Percentiles rank a stretch among this genome's conserved stretches.
These are phyloP conservation scores for Macrophya annulata DNA, from an alignment of 2,888 invertebrate genomes.

Conservation along the genomic window DNA sequence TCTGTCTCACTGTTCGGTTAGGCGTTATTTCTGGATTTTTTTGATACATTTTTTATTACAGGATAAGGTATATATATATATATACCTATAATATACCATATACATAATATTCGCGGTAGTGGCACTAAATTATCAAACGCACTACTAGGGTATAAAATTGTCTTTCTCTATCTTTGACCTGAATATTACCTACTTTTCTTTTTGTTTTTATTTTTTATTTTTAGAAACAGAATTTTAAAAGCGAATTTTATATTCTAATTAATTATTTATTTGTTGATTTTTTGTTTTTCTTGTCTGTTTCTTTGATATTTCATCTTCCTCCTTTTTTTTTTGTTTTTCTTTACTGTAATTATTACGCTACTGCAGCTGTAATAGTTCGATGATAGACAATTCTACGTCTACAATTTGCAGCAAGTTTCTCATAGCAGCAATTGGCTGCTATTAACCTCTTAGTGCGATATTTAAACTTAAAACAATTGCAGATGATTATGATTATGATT, in stretches of 20 bases:
- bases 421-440: background rate
- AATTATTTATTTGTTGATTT: background rate
- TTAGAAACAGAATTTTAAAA: background rate
- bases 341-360: background rate
- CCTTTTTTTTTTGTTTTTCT: background rate
- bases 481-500: background rate
- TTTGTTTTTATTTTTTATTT: background rate
- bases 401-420: background rate
- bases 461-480: slow-evolving; percentile 13
- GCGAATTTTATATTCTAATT: background rate
- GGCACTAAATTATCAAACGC: background rate
- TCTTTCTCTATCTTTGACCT: no score
- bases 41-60: background rate
- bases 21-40: background rate
- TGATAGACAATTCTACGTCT: background rate
- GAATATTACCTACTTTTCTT: background rate
- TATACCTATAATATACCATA: background rate
- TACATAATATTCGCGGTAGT: background rate
- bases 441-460: slow-evolving; percentile 16
- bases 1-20: background rate
- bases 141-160: no score
- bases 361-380: no score
- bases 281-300: background rate
- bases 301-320: background rate
- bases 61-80: background rate